Evolutionary conservation across 1,140 invertebrate species (phyloP).

Genomic region (Teleogryllus occipitalis): DNA sequence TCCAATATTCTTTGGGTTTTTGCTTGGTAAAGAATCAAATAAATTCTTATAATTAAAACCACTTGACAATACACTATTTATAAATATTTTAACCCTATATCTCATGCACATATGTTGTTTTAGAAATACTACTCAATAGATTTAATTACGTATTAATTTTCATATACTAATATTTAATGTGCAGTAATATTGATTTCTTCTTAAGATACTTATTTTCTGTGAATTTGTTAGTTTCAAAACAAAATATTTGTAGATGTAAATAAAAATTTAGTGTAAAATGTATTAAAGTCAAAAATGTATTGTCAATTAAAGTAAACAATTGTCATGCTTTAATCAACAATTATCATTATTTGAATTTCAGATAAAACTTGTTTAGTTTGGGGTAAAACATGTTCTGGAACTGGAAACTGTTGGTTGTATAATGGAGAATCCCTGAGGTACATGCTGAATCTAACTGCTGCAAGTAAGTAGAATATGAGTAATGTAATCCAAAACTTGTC

Average conservation of each 20-base stretch:
- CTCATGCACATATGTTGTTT: background rate
- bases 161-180: too few species aligned
- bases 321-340: constrained; percentile 6
- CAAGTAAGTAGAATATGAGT: constrained; percentile 36
- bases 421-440: constrained; percentile 54
- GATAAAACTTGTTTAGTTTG: constrained; percentile 60
- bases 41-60: background rate
- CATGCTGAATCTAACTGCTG: constrained; percentile 56
- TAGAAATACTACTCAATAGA: background rate
- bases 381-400: constrained; percentile 62
- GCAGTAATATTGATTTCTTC: too few species aligned
- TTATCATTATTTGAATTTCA: constrained; percentile 30
- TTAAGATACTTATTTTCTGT: too few species aligned
- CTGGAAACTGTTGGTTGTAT: constrained; percentile 66
- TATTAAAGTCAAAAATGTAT: background rate
- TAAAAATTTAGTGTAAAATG: background rate
- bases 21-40: constrained; percentile 46
- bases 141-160: too few species aligned
- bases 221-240: too few species aligned
- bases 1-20: constrained; percentile 61
- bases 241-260: background rate
- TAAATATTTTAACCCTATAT: background rate
- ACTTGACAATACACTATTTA: too few species aligned
- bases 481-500: too few species aligned
- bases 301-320: background rate